These are phyloP conservation scores for Emydocephalus ijimae DNA, from an alignment of 2,113 vertebrate genomes.

Conservation along the genomic window DNA sequence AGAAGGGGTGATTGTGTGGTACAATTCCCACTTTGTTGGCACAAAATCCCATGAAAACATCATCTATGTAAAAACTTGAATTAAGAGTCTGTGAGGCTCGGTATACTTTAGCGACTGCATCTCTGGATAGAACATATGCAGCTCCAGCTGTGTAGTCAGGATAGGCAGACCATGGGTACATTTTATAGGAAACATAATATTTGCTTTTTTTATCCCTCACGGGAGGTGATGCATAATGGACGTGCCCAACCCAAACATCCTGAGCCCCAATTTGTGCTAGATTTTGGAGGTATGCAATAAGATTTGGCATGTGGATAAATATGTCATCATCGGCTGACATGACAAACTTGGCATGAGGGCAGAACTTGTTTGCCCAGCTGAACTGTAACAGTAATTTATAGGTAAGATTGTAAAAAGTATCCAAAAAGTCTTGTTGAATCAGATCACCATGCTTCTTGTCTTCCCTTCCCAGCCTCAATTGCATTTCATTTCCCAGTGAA, in stretches of 20 bases:
- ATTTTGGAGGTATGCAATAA: conserved; percentile 79
- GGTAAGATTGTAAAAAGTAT: conserved; percentile 93
- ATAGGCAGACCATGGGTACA: conserved; percentile 89
- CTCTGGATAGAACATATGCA: conserved; percentile 84
- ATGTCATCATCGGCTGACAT: conserved; percentile 95
- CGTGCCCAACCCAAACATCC: conserved; percentile 87
- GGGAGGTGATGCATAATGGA: conserved; percentile 85
- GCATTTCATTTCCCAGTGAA: conserved; percentile 43
- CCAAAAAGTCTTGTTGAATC: conserved; percentile 88
- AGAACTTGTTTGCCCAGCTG: conserved; percentile 83
- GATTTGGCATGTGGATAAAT: conserved; percentile 91
- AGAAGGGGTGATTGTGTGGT: conserved; percentile 83
- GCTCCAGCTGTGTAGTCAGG: conserved; percentile 93
- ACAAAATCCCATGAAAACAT: conserved; percentile 96
- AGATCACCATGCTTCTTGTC: conserved; percentile 74
- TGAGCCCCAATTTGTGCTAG: conserved; percentile 68
- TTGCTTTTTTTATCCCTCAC: conserved; percentile 81
- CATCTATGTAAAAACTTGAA: conserved; percentile 88
- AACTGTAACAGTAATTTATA: conserved; percentile 89
- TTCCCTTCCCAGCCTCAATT: conserved; percentile 73
- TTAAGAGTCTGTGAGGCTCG: conserved; percentile 80
- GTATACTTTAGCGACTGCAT: conserved; percentile 87
- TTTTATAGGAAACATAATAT: conserved; percentile 83
- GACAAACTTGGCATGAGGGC: conserved; percentile 84
- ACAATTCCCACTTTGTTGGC: conserved; percentile 83